Evolutionary conservation across 2,888 invertebrate species (phyloP), one percentile per base, ranked within the genome.

Genomic region (Microchrysa polita): DNA sequence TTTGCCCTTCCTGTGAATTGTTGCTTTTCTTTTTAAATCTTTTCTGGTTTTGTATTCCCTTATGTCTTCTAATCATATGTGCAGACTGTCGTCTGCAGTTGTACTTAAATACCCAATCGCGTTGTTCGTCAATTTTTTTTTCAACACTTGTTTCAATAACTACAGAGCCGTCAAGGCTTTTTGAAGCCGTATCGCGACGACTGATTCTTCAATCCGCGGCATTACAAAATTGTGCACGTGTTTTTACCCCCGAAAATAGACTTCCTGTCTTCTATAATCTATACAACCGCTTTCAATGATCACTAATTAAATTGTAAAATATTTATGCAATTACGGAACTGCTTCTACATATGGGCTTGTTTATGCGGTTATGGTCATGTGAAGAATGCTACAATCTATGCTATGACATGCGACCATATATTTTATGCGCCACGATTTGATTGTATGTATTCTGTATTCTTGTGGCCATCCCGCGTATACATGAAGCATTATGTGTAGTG

Each of bases 161-260:
- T 48, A 48, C 10, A n/a, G n/a, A n/a, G n/a, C n/a, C n/a, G n/a
- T n/a, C 40, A 40, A 61, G 40, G 40, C 40, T 18, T 61, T 12
- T 40, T 9, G 61, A 61, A 61, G 40, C 61, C 61, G 16, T 61
- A 61, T 48, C 48, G 16, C 16, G 48, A n/a, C n/a, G n/a, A 48
- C 12, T n/a, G 16, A 48, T 48, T 48, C 48, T 48, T 12, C 12
- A 48, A 48, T 61, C 40, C 12, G n/a, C n/a, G 40, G 23, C 22
- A 61, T 34, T 27, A 52, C 52, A 61, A 61, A 40, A n/a, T n/a
- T 16, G 16, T 16, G 27, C 61, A 61, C 61, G 61, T 61, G 61
- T 61, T 61, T 61, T n/a, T n/a, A n/a, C n/a, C 14, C 27, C 22
- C 61, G 14, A 40, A 61, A 61, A 61, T 61, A 61, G 40, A 61